These are phyloP conservation scores for Pissodes strobi DNA, from an alignment of 1,140 invertebrate species.

Conservation along the genomic window DNA sequence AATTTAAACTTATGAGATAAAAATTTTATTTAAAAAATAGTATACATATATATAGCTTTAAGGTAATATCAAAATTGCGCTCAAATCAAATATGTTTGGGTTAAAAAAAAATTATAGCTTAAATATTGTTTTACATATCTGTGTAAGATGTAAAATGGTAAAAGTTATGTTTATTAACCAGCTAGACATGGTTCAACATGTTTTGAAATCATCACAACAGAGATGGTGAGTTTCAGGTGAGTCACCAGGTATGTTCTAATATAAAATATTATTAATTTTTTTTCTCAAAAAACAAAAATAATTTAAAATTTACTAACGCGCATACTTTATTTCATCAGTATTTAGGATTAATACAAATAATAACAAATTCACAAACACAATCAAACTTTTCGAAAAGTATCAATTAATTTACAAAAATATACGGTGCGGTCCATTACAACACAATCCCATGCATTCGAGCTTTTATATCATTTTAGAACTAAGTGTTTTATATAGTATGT, in stretches of 20 bases:
- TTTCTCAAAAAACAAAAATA: too few relatives aligned
- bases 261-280: too few relatives aligned
- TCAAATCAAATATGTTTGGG: not conserved
- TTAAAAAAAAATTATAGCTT: not conserved
- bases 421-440: constrained; percentile 25
- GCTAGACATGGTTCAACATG: too few relatives aligned
- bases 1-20: constrained; percentile 6
- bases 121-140: not conserved
- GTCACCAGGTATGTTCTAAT: too few relatives aligned
- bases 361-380: too few relatives aligned
- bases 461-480: not conserved
- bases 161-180: not conserved
- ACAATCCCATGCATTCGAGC: constrained; percentile 12
- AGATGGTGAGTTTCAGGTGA: too few relatives aligned
- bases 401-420: constrained; percentile 7
- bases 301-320: too few relatives aligned
- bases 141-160: not conserved
- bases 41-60: not conserved
- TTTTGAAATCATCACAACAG: too few relatives aligned
- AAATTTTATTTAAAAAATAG: constrained; percentile 1
- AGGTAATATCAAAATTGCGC: not conserved
- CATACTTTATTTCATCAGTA: too few relatives aligned
- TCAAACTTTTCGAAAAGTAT: too few relatives aligned
- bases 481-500: too few relatives aligned
- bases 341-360: too few relatives aligned